Evolutionary conservation across 2,888 invertebrate species (phyloP).

Genomic region (Physocephala rufipes): DNA sequence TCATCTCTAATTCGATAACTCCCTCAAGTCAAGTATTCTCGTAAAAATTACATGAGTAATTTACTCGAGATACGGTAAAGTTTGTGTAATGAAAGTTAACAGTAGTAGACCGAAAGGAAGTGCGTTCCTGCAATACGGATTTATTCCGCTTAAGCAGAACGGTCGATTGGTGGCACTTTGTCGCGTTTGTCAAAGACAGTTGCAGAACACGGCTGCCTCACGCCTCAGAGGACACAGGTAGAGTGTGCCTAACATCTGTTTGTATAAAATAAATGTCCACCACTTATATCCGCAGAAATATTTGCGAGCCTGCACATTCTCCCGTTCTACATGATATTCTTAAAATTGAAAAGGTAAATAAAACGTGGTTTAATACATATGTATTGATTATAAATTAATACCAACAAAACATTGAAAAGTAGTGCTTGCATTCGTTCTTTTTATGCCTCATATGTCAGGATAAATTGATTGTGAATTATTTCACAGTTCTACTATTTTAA

Average conservation of each 20-base stretch:
- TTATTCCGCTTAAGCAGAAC: slow-evolving; percentile 5
- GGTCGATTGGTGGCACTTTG: slow-evolving; percentile 44
- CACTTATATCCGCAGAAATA: neutral
- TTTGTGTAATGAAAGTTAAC: neutral
- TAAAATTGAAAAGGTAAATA: too few species aligned
- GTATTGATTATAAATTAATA: too few species aligned
- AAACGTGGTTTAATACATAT: too few species aligned
- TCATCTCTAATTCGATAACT: too few species aligned
- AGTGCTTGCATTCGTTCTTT: too few species aligned
- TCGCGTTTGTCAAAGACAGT: slow-evolving; percentile 40
- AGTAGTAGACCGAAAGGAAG: slow-evolving; percentile 1
- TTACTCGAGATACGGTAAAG: too few species aligned
- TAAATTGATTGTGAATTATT: too few species aligned
- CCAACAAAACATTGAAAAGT: too few species aligned
- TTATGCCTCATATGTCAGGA: too few species aligned
- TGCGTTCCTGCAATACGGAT: slow-evolving; percentile 15
- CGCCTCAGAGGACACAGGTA: slow-evolving; percentile 44
- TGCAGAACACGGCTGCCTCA: slow-evolving; percentile 42
- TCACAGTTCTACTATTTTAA: too few species aligned
- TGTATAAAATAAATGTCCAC: neutral
- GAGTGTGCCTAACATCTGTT: neutral
- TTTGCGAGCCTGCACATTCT: neutral
- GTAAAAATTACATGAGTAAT: too few species aligned
- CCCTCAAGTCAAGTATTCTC: too few species aligned
- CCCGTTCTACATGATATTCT: neutral